Evolutionary conservation across 2,888 invertebrate genomes (phyloP), one percentile per base, ranked within the genome.

Genomic region (Mechanitis mazaeus): DNA sequence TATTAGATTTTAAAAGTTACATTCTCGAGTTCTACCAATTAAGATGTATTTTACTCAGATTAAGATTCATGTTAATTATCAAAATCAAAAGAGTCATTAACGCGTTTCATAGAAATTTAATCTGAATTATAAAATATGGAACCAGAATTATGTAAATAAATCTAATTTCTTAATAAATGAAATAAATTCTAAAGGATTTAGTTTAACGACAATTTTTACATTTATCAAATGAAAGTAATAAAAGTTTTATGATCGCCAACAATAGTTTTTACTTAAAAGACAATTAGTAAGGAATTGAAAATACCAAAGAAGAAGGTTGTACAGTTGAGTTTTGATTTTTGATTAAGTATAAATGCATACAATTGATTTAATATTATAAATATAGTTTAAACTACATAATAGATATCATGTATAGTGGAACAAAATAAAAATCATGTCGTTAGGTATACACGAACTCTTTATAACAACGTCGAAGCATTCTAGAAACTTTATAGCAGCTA

Each of bases 401-500:
- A 20, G 20, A 20, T 20, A 20, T 20, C 20, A 20, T 20, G 31
- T 46, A 35, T 50, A 56, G 45, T 45, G 28, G 54, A 55, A 50
- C 20, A 57, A 64, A 38, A 59, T 59, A 20, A 58, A 42, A 59
- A 54, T 65, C 46, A 59, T 55, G 53, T 53, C n/a, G 58, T 57
- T 31, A 1, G 20, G 12, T 46, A 28, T 42, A 60, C 50, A 56
- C 58, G 56, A 61, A 64, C 58, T 55, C 61, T 59, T 66, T 45
- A 64, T 58, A 64, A 62, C 45, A 66, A 56, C 61, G 61, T 58
- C 59, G 46, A 57, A 61, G 64, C 64, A 59, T 58, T 60, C 62
- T 65, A 56, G 63, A 57, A 68, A 65, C 63, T 65, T 66, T 67
- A 67, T 66, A 57, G 50, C 64, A 56, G 50, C 61, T 66, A 64